Conservation (phyloP, 2,888 invertebrate species). For the Aphodius sticticus region DNA sequence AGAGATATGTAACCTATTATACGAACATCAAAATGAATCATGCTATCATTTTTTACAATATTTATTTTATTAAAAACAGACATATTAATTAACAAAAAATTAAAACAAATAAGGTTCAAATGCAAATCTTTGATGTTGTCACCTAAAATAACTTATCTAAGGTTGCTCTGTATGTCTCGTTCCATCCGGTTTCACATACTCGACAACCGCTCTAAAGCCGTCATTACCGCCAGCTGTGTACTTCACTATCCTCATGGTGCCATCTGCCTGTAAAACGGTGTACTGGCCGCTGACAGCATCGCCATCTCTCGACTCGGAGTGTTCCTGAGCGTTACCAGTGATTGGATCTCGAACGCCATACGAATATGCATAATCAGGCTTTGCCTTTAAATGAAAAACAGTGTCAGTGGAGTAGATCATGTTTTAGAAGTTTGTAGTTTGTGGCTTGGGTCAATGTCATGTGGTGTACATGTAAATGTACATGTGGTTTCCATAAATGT, state of each 20-base stretch:
- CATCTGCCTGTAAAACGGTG: conserved; percentile 77
- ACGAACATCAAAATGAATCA: no score
- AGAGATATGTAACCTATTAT: no score
- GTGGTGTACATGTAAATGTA: no score
- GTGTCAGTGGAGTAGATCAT: no score
- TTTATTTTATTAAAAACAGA: background rate
- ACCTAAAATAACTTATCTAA: background rate
- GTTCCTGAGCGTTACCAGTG: conserved; percentile 76
- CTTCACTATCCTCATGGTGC: conserved; percentile 73
- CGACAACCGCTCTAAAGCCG: conserved; percentile 72
- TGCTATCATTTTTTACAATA: no score
- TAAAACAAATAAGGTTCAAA: background rate
- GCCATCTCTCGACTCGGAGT: conserved; percentile 75
- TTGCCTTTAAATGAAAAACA: conserved; percentile 63
- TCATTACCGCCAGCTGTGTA: conserved; percentile 78
- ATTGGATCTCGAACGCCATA: conserved; percentile 80
- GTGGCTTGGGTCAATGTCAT: no score
- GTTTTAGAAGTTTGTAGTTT: no score
- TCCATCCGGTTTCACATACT: conserved; percentile 45
- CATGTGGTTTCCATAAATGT: no score
- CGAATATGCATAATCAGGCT: conserved; percentile 78
- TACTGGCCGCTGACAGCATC: conserved; percentile 78
- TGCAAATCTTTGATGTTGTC: background rate
- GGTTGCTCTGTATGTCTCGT: conserved; percentile 25
- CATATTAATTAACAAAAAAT: background rate